These are phyloP conservation scores for Helicolenus hilgendorfi DNA, from an alignment of 2,797 vertebrate genomes.

Conservation along the genomic window DNA sequence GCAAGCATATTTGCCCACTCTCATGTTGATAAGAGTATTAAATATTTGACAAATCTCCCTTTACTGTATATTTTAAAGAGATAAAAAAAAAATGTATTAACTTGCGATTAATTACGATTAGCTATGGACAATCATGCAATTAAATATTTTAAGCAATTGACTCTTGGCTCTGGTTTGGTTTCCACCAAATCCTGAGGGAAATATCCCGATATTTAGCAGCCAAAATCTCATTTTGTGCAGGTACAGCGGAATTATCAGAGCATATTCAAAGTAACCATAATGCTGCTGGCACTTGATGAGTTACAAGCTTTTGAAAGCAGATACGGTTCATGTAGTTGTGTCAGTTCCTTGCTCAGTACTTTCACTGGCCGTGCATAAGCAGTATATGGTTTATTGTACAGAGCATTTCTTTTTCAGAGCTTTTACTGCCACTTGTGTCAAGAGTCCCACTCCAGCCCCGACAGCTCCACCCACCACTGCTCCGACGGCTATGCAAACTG, in stretches of 20 bases:
- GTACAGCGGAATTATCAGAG: neutral
- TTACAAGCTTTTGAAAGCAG: neutral
- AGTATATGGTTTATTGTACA: constrained; percentile 25
- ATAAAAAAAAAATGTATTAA: neutral
- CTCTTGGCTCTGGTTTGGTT: neutral
- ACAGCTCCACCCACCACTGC: constrained; percentile 18
- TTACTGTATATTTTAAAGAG: too few species aligned
- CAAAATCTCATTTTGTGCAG: neutral
- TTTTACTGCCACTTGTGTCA: constrained; percentile 1
- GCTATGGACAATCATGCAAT: neutral
- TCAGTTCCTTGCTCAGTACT: neutral
- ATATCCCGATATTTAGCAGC: neutral
- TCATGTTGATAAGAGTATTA: too few species aligned
- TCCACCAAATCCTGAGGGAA: neutral
- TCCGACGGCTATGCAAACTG: neutral
- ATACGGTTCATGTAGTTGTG: neutral
- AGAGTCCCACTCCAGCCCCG: neutral
- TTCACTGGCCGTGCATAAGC: neutral
- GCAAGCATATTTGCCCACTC: too few species aligned
- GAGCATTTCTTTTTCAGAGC: constrained; percentile 23
- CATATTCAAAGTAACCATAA: neutral
- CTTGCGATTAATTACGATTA: too few species aligned
- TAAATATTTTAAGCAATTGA: neutral
- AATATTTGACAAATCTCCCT: too few species aligned
- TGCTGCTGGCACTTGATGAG: neutral